These are phyloP conservation scores for Ceryle rudis DNA, from an alignment of 2,797 vertebrate genomes.

Conservation along the genomic window DNA sequence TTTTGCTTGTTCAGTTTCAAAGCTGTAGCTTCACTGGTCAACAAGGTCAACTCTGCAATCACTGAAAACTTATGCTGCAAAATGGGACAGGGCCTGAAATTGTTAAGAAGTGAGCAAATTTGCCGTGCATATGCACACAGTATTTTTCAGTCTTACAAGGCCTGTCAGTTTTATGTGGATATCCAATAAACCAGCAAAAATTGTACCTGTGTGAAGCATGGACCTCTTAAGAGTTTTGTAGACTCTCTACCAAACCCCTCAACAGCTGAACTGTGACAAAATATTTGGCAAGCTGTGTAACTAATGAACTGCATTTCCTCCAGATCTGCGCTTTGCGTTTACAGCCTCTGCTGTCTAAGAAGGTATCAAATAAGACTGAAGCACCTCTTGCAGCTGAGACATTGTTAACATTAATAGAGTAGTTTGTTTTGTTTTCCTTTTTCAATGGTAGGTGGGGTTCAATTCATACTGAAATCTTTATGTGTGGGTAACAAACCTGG, in stretches of 20 bases:
- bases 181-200: neutral
- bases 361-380: neutral
- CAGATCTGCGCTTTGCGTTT: neutral
- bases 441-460: neutral
- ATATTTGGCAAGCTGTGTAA: neutral
- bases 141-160: neutral
- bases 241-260: neutral
- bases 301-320: neutral
- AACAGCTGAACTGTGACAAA: neutral
- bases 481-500: neutral
- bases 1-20: neutral
- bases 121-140: fast-evolving
- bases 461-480: neutral
- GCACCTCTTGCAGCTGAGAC: neutral
- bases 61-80: neutral
- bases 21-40: neutral
- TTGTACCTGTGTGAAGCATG: neutral
- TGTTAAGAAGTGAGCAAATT: neutral
- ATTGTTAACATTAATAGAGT: neutral
- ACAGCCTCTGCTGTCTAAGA: neutral
- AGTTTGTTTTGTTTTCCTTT: neutral
- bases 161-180: neutral
- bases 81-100: neutral
- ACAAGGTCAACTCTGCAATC: neutral
- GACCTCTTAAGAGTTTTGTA: neutral